These are phyloP conservation scores for Drosophila atripex DNA, from an alignment of 2,888 invertebrate genomes.

Conservation along the genomic window DNA sequence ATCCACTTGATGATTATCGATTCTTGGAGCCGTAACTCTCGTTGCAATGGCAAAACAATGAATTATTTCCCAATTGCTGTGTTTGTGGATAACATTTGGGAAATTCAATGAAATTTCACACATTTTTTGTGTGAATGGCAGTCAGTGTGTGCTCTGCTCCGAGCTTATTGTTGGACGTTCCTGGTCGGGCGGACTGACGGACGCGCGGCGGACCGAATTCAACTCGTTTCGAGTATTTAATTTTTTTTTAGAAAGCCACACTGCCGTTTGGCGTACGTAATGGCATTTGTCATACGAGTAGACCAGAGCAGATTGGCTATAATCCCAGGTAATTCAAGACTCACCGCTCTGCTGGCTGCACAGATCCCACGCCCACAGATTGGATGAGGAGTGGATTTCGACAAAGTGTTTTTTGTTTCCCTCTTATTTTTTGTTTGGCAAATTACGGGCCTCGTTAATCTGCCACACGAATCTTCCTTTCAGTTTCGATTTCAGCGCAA, in stretches of 20 bases:
- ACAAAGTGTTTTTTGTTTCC: constrained; percentile 9
- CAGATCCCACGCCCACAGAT: constrained; percentile 44
- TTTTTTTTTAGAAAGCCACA: constrained; percentile 43
- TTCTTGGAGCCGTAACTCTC: constrained; percentile 33
- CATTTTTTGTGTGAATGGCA: constrained; percentile 23
- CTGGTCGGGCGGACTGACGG: constrained; percentile 3
- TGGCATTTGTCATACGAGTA: constrained; percentile 48
- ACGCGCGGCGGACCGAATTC: constrained; percentile 23
- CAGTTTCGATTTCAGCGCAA: constrained; percentile 5
- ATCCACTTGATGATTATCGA: constrained; percentile 32
- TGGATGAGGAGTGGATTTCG: constrained; percentile 36
- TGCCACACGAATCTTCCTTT: constrained; percentile 20
- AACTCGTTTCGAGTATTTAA: constrained; percentile 28
- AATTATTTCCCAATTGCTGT: constrained; percentile 39
- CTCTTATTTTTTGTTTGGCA: constrained; percentile 20
- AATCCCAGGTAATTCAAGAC: constrained; percentile 42
- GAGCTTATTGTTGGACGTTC: constrained; percentile 22
- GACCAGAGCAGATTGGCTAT: constrained; percentile 30
- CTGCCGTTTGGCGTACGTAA: constrained; percentile 19
- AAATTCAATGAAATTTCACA: constrained; percentile 45
- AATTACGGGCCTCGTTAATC: constrained; percentile 30
- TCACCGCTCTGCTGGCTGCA: constrained; percentile 39
- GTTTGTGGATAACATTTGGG: constrained; percentile 40
- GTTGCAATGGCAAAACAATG: constrained; percentile 38
- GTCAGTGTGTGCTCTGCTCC: neutral